A percentile compares a stretch with the other conserved stretches of the same genome.
phyloP scores from a whole-genome alignment of 1,140 invertebrate genomes.

The Aleiodes sp. region DNA sequence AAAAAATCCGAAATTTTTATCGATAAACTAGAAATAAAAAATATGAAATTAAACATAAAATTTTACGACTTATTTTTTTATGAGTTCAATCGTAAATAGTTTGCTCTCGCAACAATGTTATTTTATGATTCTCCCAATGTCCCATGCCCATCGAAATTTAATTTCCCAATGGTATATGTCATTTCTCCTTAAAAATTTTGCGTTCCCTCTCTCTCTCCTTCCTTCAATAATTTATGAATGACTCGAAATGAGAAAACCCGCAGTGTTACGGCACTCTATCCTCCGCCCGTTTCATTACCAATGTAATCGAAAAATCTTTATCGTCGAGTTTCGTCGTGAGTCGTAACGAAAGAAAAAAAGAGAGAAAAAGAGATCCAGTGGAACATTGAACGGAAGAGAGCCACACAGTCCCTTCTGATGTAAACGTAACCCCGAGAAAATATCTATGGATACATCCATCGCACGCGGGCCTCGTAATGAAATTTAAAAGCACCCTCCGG shows the following conservation, averaged over 20 bases:
- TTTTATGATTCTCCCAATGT: constrained; percentile 1
- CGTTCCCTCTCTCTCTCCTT: background rate
- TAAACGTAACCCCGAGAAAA: constrained; percentile 38
- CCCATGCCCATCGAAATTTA: constrained; percentile 40
- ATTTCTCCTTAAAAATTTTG: background rate
- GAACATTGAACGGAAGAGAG: too few relatives aligned
- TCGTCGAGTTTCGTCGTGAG: constrained; percentile 22
- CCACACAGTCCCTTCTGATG: constrained; percentile 4
- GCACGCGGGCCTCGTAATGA: constrained; percentile 43
- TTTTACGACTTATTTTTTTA: too few relatives aligned
- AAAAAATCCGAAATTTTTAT: too few relatives aligned
- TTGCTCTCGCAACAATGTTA: constrained; percentile 21
- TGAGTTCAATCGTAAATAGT: constrained; percentile 4
- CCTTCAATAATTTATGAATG: constrained; percentile 26
- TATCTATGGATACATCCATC: constrained; percentile 34
- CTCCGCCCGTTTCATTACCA: constrained; percentile 25
- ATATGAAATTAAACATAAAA: too few relatives aligned
- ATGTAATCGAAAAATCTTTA: constrained; percentile 41
- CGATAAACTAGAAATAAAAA: too few relatives aligned
- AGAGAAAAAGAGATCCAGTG: background rate
- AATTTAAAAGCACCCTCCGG: constrained; percentile 51
- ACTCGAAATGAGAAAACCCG: constrained; percentile 13
- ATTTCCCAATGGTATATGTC: constrained; percentile 26
- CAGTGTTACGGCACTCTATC: constrained; percentile 11
- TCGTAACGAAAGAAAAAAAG: constrained; percentile 28